These are phyloP conservation scores for Tachysurus vachellii DNA, from an alignment of 2,113 vertebrate genomes.

Conservation along the genomic window DNA sequence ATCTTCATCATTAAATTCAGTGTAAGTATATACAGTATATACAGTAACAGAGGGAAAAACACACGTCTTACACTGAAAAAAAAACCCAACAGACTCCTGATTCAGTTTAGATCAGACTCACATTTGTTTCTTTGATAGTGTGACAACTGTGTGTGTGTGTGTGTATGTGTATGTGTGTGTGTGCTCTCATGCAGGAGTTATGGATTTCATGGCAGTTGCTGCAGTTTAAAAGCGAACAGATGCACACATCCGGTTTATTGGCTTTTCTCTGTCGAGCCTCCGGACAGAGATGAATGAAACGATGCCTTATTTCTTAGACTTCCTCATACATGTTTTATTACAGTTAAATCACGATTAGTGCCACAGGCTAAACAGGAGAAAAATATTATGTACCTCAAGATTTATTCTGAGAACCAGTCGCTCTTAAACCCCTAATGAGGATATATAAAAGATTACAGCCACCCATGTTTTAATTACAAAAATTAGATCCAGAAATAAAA, in stretches of 20 bases:
- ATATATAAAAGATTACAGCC: neutral
- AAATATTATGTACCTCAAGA: neutral
- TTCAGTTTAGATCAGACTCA: too few species aligned
- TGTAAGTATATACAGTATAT: too few species aligned
- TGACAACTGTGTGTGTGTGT: neutral
- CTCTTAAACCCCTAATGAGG: neutral
- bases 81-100: too few species aligned
- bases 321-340: neutral
- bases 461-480: neutral
- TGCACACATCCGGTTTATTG: slow-evolving; percentile 17
- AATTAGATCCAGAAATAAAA: neutral
- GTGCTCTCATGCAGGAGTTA: slow-evolving; percentile 32
- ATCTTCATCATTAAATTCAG: too few species aligned
- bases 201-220: slow-evolving; percentile 39
- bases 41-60: too few species aligned
- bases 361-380: neutral
- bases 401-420: neutral
- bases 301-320: neutral
- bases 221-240: slow-evolving; percentile 35
- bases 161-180: slow-evolving; percentile 23
- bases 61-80: too few species aligned
- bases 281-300: neutral
- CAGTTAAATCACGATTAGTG: neutral
- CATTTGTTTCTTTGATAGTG: too few species aligned
- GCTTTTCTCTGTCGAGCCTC: neutral